Evolutionary conservation across 1,140 invertebrate genomes (phyloP).

Genomic region (Zaprionus africanus): DNA sequence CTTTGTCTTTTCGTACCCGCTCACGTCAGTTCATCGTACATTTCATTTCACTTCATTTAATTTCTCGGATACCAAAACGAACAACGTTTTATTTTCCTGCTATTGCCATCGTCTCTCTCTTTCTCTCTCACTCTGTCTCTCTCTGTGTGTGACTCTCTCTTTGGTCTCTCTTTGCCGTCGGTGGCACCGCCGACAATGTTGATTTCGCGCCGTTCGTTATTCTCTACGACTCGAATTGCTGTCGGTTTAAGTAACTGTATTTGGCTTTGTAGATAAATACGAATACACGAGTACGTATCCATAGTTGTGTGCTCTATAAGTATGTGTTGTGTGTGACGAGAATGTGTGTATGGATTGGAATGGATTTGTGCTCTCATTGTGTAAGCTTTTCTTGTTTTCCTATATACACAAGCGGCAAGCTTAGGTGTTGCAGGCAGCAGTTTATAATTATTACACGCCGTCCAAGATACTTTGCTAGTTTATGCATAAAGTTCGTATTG

Average conservation of each 20-base stretch:
- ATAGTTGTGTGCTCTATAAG: not conserved
- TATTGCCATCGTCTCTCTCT: slow-evolving; percentile 32
- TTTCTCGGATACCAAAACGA: slow-evolving; percentile 82
- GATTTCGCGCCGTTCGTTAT: slow-evolving; percentile 52
- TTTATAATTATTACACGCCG: slow-evolving; percentile 53
- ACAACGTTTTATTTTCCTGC: slow-evolving; percentile 72
- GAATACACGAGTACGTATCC: slow-evolving; percentile 5
- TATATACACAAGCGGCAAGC: slow-evolving; percentile 60
- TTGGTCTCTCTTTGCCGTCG: not conserved
- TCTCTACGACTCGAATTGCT: slow-evolving; percentile 76
- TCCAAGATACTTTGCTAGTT: slow-evolving; percentile 5
- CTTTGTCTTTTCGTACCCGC: slow-evolving; percentile 54
- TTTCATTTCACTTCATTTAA: slow-evolving; percentile 83
- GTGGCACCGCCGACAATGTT: slow-evolving; percentile 34
- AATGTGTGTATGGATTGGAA: slow-evolving; percentile 24
- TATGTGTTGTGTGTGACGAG: not conserved
- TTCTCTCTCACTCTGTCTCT: slow-evolving; percentile 14
- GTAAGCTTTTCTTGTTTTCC: slow-evolving; percentile 64
- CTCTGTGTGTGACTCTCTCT: slow-evolving; percentile 6
- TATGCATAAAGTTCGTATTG: not conserved
- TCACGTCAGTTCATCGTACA: slow-evolving; percentile 79
- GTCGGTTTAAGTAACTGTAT: slow-evolving; percentile 79
- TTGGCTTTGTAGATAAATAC: slow-evolving; percentile 24
- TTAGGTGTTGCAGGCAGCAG: slow-evolving; percentile 61
- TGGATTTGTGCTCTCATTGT: slow-evolving; percentile 39